Evolutionary conservation across 2,797 vertebrate species (phyloP), one percentile per base, ranked within the genome.

Genomic region (Tragopan temminckii): DNA sequence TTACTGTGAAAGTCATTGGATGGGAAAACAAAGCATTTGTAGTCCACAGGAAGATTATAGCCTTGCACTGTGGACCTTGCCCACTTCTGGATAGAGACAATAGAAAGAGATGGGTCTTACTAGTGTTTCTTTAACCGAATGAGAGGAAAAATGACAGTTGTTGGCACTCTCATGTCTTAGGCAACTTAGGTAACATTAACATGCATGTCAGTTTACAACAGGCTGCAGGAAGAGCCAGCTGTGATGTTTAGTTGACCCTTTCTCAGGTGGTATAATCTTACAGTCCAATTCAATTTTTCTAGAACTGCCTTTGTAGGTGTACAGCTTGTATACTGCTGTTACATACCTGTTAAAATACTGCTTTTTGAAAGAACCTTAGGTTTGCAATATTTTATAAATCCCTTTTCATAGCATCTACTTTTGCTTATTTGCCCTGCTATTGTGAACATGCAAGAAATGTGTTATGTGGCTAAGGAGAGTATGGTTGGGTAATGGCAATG

Each of bases 371-470:
- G 50, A 78, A 23, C 25, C 38, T 63, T 89, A 38, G 13, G 31
- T 74, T 64, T 69, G 24, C 21, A 24, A 24, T 25, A 20, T 13
- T 75, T 87, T 50, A 36, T 70, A 70, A 66, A 38, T 40, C 14
- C 53, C 68, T n/a, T 64, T 67, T 20, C 11, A 5, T 21, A 68
- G 23, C 31, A 16, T 66, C 46, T 63, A 0, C 31, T 89, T 72
- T 74, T 3, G 1, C 13, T 33, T 7, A 50, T 72, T 69, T 72
- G 4, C 31, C 45, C 33, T 13, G 19, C 48, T 59, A 11, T 3
- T 27, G 8, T 67, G 31, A 50, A 21, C 10, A 17, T 0, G 0
- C 9, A 24, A 43, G 43, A 68, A 19, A n/a, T 3, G 1, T 9
- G 21, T 53, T 61, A 8, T 1, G 12, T 63, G 11, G 13, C 66